phyloP scores from a whole-genome alignment of 37 sponge, comb jelly and placozoan species.

The Amphimedon queenslandica region DNA sequence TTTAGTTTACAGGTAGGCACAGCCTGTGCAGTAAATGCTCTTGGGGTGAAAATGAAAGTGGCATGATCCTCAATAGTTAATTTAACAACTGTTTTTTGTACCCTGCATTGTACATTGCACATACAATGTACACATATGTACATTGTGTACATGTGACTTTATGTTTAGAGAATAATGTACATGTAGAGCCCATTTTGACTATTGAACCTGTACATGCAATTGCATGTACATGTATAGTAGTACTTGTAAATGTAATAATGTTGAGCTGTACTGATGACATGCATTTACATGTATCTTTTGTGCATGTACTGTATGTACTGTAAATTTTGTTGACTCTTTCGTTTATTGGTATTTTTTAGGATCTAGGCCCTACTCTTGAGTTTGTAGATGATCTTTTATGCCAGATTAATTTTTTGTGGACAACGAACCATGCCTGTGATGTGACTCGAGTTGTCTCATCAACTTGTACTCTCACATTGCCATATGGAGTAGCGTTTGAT shows the following conservation, averaged over 20 bases:
- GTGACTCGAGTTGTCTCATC: conserved; percentile 15
- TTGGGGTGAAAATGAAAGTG: too few species aligned
- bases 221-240: background rate
- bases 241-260: background rate
- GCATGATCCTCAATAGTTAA: too few species aligned
- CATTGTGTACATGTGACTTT: too few species aligned
- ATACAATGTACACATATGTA: too few species aligned
- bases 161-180: too few species aligned
- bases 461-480: conserved; percentile 25
- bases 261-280: background rate
- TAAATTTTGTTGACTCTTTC: background rate
- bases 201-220: background rate
- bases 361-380: conserved; percentile 29
- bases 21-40: too few species aligned
- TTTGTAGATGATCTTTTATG: conserved; percentile 39
- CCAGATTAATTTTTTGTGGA: conserved; percentile 39
- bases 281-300: background rate
- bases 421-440: conserved; percentile 48
- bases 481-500: conserved; percentile 23
- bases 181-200: too few species aligned
- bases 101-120: too few species aligned
- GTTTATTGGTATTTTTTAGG: conserved; percentile 27
- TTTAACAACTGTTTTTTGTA: too few species aligned
- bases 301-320: background rate
- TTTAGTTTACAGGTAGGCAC: too few species aligned